Base-by-base conservation (phyloP, 2,888 invertebrate genomes). In the Philaethria dido region DNA sequence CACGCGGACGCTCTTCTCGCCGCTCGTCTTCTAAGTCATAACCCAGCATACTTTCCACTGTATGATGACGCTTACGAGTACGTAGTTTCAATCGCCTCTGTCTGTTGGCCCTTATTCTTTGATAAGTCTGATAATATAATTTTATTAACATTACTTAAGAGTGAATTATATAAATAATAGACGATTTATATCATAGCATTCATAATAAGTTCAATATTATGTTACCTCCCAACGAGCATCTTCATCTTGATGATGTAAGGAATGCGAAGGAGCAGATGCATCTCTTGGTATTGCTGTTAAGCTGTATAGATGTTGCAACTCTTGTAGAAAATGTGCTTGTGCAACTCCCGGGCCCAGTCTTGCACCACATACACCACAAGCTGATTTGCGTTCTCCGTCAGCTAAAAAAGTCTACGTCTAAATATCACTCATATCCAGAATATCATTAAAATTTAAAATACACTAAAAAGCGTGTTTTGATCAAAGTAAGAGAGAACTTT, bases 31-130 rank as follows among this genome's bases (percentile, higher is more conserved):
- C 93, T 55, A 91, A 77, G 73, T 92, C 92, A 74, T 91, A 93
- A n/a, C 93, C 93, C 55, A 93, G 81, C 89, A 93, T 91, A 78
- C 92, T 92, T 80, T 93, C 93, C n/a, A 93, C 93, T 0, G 93
- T 92, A 79, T 93, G 93, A 77, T 93, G 93, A 0, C 93, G 92
- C 74, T 93, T 93, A 77, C 93, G 91, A 0, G 93, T 92, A 71
- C 93, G 92, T 77, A 92, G 78, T 77, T 93, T 92, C 63, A 93
- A 76, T 4, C 93, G 88, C 1, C 93, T 88, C 78, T 93, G 93
- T 0, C 93, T 88, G 76, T 93, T 93, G 0, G 93, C 93, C 25
- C 93, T 88, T 70, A 93, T 93, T 44, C 93, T 87, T 72, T 93
- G 93, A 73, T 92, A 93, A 1, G 93, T 93, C 93, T 93, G 75